Evolutionary conservation across 1,140 invertebrate genomes (phyloP), one percentile per base, ranked within the genome.

Genomic region (Papilio aristodemus): DNA sequence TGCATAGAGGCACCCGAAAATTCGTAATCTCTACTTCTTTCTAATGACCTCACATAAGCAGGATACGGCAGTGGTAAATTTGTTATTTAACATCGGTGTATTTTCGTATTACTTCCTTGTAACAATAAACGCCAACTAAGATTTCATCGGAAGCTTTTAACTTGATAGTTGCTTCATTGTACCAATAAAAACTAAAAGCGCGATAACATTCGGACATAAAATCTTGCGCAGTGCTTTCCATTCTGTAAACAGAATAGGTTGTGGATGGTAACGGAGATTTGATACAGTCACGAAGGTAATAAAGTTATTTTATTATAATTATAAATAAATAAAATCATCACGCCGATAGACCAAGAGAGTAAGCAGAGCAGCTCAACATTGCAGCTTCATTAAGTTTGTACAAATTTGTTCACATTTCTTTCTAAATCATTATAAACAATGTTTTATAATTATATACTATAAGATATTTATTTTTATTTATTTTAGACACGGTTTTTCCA

Each of bases 71-170:
- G n/a, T n/a, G n/a, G n/a, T n/a, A n/a, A n/a, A n/a, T 37, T 32
- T 32, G 2, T 22, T 36, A 63, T 37, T 38, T 6, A 39, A 36
- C n/a, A n/a, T 8, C 2, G 27, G 27, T 32, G 27, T 32, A 32
- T 32, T 32, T 6, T 32, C 27, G 27, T 6, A 32, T 32, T 32
- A 32, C 27, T 3, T 32, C 27, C 27, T 37, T 57, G 13, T 68
- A 22, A 68, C 37, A 41, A 39, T 27, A 68, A 36, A 68, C 27
- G 27, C 27, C 27, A 32, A 32, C 27, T 32, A 32, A 32, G 27
- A 32, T 66, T 50, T 46, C 63, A 66, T 66, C 63, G 43, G 25
- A 36, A 46, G 63, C 63, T 66, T 66, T 66, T 66, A 66, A 46
- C 43, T 66, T 50, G 43, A 66, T 66, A 66, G 63, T 66, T 66